Conservation (phyloP, 2,113 vertebrate species). For the Corynorhinus townsendii region DNA sequence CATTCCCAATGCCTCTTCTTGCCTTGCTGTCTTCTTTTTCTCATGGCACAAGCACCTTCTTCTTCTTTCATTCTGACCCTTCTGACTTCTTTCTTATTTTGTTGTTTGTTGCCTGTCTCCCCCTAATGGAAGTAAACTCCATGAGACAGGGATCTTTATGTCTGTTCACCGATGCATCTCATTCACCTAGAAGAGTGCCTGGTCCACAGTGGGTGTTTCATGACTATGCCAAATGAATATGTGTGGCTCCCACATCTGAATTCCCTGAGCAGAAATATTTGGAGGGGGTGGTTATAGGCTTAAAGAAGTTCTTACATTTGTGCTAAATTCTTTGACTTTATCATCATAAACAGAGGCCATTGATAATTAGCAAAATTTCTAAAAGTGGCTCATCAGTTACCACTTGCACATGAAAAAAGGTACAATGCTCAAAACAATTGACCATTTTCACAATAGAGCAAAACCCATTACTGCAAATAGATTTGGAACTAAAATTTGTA, state of each 20-base stretch:
- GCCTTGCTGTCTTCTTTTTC: background rate
- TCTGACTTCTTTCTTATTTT: background rate
- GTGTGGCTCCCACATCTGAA: background rate
- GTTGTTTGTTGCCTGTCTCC: background rate
- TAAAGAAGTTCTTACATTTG: background rate
- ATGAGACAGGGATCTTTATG: background rate
- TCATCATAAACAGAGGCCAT: constrained; percentile 2
- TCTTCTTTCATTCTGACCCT: background rate
- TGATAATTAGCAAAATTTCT: constrained; percentile 29
- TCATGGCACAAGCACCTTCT: background rate
- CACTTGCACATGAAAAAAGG: background rate
- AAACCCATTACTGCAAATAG: constrained; percentile 47
- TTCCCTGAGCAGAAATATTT: background rate
- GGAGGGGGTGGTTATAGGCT: background rate
- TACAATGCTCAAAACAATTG: constrained; percentile 21
- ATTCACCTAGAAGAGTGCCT: background rate
- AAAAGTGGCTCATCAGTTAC: background rate
- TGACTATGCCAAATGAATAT: background rate
- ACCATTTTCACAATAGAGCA: constrained; percentile 39
- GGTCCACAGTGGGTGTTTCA: background rate
- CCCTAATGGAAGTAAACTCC: background rate
- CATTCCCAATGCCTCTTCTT: background rate
- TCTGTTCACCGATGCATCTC: background rate
- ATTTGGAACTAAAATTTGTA: constrained; percentile 45
- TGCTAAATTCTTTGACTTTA: background rate